Conservation (phyloP, 2,797 vertebrate species). For the Takifugu rubripes region DNA sequence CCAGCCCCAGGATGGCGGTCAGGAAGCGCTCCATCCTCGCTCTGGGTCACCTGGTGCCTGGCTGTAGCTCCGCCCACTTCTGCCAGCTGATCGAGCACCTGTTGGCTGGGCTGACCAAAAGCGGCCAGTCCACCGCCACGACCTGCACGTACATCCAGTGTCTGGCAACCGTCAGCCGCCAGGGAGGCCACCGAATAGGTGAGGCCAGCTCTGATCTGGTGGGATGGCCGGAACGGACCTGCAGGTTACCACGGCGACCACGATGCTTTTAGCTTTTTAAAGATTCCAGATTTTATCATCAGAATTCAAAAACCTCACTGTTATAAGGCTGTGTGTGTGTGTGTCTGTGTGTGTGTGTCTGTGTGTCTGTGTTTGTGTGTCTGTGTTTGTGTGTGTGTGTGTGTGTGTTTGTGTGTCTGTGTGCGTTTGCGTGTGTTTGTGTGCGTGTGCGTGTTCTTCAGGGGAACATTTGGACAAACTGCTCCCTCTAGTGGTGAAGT, state of each 20-base stretch:
- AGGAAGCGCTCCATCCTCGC: slow-evolving; percentile 90
- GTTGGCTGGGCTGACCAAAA: slow-evolving; percentile 72
- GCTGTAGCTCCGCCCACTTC: slow-evolving; percentile 86
- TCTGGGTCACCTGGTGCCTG: slow-evolving; percentile 87
- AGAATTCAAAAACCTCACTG: no score
- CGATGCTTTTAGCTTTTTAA: background rate
- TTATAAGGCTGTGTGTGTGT: no score
- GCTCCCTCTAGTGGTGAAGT: slow-evolving; percentile 86
- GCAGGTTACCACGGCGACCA: background rate
- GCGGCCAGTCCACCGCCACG: slow-evolving; percentile 75
- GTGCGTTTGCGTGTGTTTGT: background rate
- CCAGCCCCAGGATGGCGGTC: slow-evolving; percentile 88
- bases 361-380: no score
- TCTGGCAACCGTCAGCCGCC: slow-evolving; percentile 85
- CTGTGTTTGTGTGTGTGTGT: no score
- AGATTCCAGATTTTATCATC: no score
- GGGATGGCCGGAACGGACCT: slow-evolving; percentile 18
- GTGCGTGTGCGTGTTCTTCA: slow-evolving; percentile 43
- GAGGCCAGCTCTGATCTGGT: slow-evolving; percentile 34
- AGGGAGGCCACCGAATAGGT: slow-evolving; percentile 92
- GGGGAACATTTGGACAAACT: slow-evolving; percentile 89
- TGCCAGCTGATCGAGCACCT: slow-evolving; percentile 87
- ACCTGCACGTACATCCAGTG: slow-evolving; percentile 92
- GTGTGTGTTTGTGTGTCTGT: no score
- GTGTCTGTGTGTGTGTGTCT: no score